Evolutionary conservation across 2,888 invertebrate species (phyloP), one percentile per base, ranked within the genome.

Genomic region (Pandemis cinnamomeana): DNA sequence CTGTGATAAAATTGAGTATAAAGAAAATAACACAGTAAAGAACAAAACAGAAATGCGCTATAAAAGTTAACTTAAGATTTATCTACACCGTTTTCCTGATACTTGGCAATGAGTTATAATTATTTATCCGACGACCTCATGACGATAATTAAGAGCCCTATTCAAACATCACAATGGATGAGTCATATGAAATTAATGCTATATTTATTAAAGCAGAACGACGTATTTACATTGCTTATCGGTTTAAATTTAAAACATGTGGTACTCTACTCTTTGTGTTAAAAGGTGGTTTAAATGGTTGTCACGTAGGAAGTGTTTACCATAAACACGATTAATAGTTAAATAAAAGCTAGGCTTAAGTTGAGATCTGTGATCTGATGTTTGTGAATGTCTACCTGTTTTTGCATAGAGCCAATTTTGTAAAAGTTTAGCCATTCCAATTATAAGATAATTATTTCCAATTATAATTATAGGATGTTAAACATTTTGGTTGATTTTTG

Each of bases 91-190:
- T 68, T 67, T 72, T 68, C 55, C 62, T 68, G 44, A 58, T 55
- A 46, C 46, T 41, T 68, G 72, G 55, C 58, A 72, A 58, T 68
- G 72, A 72, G 46, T 68, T 68, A 41, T 46, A 48, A 71, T 69
- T 51, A 27, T 53, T 53, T 53, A 62, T 15, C 42, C 63, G 13
- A 53, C 7, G 62, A 53, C 67, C 71, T 71, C 61, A 72, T 42
- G 42, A n/a, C 27, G 20, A 13, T 44, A 67, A 68, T 68, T 72
- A 68, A 72, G 20, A 48, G 41, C 27, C 67, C 27, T 72, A 62
- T 72, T 72, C 53, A 68, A 46, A 46, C 46, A 11, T 66, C 58
- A 15, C 63, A 27, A 4, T 15, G 15, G 44, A 58, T 68, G 55
- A 63, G 5, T 67, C 72, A 55, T 63, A 36, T 46, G 27, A 27